A percentile compares a stretch with the other conserved stretches of the same genome.
phyloP scores from a whole-genome alignment of 2,797 vertebrate species.

The Anguilla anguilla region DNA sequence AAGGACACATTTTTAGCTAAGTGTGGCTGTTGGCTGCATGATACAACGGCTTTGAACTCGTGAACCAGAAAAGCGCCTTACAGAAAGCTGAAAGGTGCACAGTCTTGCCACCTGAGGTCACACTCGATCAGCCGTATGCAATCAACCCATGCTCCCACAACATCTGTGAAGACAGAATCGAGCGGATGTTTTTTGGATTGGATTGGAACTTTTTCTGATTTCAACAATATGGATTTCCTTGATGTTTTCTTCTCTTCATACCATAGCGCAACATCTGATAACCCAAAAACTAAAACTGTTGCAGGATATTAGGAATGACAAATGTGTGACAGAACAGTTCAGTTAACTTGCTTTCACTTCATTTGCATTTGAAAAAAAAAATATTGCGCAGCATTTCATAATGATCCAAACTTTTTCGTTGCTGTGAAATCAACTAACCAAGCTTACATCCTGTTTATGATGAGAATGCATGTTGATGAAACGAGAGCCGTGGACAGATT shows the following conservation, averaged over 20 bases:
- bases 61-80: neutral
- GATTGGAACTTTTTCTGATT: neutral
- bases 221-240: neutral
- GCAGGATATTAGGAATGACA: neutral
- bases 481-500: neutral
- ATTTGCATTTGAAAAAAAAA: neutral
- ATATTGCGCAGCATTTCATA: neutral
- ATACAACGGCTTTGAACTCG: neutral
- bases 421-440: neutral
- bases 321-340: neutral
- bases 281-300: neutral
- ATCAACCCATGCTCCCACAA: neutral
- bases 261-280: neutral
- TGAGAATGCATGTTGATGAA: neutral
- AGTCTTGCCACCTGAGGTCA: neutral
- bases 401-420: neutral
- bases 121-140: neutral
- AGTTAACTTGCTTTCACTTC: neutral
- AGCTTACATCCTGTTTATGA: neutral
- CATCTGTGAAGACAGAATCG: neutral
- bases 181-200: neutral
- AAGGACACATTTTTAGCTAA: too few relatives aligned
- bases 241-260: neutral
- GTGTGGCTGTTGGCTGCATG: neutral
- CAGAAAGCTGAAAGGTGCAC: neutral